Conservation (phyloP, 2,888 invertebrate genomes). For the Brenthis hecate region DNA sequence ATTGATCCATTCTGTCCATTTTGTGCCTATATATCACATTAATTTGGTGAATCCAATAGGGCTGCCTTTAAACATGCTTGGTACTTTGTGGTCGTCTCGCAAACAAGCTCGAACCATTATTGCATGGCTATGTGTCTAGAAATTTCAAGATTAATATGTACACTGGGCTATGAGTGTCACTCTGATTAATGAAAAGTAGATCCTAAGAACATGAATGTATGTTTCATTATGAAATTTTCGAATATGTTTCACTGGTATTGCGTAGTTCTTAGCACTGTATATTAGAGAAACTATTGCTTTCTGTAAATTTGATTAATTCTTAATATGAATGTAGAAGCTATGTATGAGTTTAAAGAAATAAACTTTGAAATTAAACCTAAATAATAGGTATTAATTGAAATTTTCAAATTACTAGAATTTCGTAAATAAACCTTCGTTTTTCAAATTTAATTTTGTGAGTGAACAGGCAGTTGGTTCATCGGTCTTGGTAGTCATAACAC, state of each 20-base stretch:
- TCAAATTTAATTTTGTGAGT: no score
- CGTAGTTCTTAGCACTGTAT: constrained; percentile 4
- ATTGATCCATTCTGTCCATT: constrained; percentile 17
- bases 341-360: background rate
- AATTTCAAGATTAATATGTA: constrained; percentile 60
- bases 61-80: constrained; percentile 67
- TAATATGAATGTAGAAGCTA: constrained; percentile 8
- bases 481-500: no score
- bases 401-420: no score
- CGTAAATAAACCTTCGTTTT: no score
- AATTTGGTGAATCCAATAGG: constrained; percentile 66
- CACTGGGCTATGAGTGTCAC: constrained; percentile 4
- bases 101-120: constrained; percentile 62
- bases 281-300: constrained; percentile 24
- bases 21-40: constrained; percentile 43
- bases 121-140: constrained; percentile 56
- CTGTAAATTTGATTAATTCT: constrained; percentile 25
- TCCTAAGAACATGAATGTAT: constrained; percentile 8
- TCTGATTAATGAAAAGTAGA: constrained; percentile 20
- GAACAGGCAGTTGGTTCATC: no score
- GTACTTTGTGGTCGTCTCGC: constrained; percentile 60
- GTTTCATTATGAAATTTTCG: constrained; percentile 8
- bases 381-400: no score
- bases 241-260: constrained; percentile 1
- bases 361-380: background rate